phyloP scores from a whole-genome alignment of 1,140 invertebrate genomes.

The Cephus cinctus region DNA sequence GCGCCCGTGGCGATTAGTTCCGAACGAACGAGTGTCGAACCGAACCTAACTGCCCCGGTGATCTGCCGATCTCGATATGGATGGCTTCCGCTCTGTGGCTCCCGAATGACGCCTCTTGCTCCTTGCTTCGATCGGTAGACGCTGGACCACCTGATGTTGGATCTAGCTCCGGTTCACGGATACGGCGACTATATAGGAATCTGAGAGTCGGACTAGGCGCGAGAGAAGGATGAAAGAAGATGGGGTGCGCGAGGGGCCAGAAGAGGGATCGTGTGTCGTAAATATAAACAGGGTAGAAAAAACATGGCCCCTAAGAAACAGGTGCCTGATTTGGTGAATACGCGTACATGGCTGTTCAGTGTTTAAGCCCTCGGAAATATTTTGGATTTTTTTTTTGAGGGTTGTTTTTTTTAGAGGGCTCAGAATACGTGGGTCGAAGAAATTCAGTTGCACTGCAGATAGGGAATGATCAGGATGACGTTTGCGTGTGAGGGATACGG shows the following conservation, averaged over 20 bases:
- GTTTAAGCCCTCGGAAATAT: conserved; percentile 6
- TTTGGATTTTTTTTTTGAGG: conserved; percentile 17
- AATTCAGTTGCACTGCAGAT: too few relatives aligned
- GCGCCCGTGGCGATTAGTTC: conserved; percentile 29
- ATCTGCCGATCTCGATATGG: conserved; percentile 28
- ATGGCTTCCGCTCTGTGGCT: conserved; percentile 35
- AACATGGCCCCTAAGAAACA: not conserved
- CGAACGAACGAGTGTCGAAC: conserved; percentile 27
- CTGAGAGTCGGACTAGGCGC: too few relatives aligned
- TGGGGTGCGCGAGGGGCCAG: too few relatives aligned
- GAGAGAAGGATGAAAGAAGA: too few relatives aligned
- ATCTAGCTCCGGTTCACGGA: too few relatives aligned
- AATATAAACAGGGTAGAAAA: not conserved
- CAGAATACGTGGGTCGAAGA: too few relatives aligned
- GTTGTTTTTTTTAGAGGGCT: conserved; percentile 13
- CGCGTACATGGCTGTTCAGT: too few relatives aligned
- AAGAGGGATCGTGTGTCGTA: too few relatives aligned
- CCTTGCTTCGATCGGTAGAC: conserved; percentile 4
- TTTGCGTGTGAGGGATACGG: too few relatives aligned
- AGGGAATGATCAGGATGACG: too few relatives aligned
- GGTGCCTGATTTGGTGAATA: too few relatives aligned
- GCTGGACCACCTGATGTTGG: conserved; percentile 6
- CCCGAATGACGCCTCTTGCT: conserved; percentile 15
- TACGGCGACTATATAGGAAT: too few relatives aligned
- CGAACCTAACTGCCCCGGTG: conserved; percentile 20